Percentiles rank a stretch among this genome's conserved stretches.
Conservation (phyloP, 2,888 invertebrate species). For the Apotomis capreana region DNA sequence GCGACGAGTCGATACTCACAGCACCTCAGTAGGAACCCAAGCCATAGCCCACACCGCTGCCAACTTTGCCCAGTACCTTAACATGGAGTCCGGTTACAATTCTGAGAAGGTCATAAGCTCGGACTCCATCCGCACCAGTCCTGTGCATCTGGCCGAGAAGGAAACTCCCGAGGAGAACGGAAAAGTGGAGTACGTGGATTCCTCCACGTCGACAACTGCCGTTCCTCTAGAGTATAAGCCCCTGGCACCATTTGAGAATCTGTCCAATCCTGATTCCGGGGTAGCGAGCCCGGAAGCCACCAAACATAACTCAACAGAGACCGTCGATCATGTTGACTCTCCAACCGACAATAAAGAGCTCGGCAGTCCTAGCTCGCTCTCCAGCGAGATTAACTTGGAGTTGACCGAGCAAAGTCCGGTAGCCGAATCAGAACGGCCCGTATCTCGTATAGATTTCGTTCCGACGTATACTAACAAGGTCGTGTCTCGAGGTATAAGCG, state of each 20-base stretch:
- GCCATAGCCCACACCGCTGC: constrained; percentile 72
- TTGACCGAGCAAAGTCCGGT: constrained; percentile 56
- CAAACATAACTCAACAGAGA: constrained; percentile 82
- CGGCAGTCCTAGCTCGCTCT: constrained; percentile 76
- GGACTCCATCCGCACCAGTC: constrained; percentile 76
- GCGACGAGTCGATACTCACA: constrained; percentile 59
- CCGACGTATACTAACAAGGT: constrained; percentile 74
- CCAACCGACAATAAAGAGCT: constrained; percentile 74
- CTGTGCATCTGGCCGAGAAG: constrained; percentile 78
- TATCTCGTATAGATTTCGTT: constrained; percentile 65
- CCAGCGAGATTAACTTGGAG: constrained; percentile 83
- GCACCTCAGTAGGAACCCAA: constrained; percentile 61
- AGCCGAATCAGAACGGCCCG: constrained; percentile 69
- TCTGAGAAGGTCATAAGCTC: constrained; percentile 79
- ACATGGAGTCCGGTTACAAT: constrained; percentile 87
- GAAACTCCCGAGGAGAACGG: constrained; percentile 84
- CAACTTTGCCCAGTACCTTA: constrained; percentile 74
- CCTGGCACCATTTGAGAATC: constrained; percentile 67
- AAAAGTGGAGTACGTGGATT: constrained; percentile 79
- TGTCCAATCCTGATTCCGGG: constrained; percentile 80
- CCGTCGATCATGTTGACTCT: constrained; percentile 77
- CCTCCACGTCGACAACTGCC: constrained; percentile 61
- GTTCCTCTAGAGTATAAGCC: constrained; percentile 74
- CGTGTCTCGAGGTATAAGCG: constrained; percentile 72
- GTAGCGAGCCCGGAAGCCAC: constrained; percentile 83